Evolutionary conservation across 2,113 vertebrate genomes (phyloP).

Genomic region (Triplophysa dalaica): DNA sequence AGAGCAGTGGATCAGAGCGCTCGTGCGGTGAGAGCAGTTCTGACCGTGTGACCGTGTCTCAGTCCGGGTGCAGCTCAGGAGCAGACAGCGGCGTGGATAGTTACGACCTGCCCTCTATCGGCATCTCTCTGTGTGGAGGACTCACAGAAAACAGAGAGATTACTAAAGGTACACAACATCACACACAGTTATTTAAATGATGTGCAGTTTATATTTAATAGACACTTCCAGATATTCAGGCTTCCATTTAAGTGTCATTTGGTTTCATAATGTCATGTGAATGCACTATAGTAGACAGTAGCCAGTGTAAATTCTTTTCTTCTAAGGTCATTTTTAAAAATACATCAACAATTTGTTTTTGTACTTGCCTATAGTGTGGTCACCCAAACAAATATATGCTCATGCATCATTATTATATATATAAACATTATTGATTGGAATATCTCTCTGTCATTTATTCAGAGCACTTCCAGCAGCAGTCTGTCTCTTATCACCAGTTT

Average conservation of each 20-base stretch:
- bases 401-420: not conserved
- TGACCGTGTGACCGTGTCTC: conserved; percentile 80
- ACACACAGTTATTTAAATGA: no score
- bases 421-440: not conserved
- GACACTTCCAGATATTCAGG: no score
- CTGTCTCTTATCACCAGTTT: conserved; percentile 83
- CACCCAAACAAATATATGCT: not conserved
- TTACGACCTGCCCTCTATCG: conserved; percentile 87
- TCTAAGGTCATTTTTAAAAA: no score
- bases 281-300: no score
- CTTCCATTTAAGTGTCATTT: no score
- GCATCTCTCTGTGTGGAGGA: conserved; percentile 94
- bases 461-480: conserved; percentile 83
- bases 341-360: no score
- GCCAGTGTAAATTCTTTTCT: no score
- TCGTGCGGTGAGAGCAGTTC: conserved; percentile 59
- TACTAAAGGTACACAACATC: conserved; percentile 78
- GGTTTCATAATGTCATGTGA: no score
- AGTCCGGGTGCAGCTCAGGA: conserved; percentile 85
- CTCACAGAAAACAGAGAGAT: conserved; percentile 89
- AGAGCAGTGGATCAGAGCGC: conserved; percentile 61
- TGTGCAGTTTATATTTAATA: no score
- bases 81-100: conserved; percentile 91
- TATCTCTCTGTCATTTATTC: conserved; percentile 24
- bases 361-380: not conserved